Evolutionary conservation across 1,140 invertebrate species (phyloP).

Genomic region (Chymomyza costata): DNA sequence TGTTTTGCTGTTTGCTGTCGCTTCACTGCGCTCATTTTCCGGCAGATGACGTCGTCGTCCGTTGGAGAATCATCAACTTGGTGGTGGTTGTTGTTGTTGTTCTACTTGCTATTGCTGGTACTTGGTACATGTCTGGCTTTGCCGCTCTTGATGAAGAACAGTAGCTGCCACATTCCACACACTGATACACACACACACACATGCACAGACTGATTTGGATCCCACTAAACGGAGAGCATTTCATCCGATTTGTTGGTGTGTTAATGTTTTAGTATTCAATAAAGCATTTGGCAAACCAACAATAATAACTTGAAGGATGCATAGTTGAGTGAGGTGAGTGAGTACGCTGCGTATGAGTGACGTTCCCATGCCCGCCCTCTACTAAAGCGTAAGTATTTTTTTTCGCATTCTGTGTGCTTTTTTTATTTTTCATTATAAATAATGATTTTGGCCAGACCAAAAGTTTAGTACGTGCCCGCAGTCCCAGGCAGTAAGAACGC

Average conservation of each 20-base stretch:
- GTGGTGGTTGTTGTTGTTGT: background rate
- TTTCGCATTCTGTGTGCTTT: no score
- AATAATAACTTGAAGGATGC: conserved; percentile 61
- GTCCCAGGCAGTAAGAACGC: conserved; percentile 58
- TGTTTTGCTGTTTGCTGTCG: no score
- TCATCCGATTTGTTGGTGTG: background rate
- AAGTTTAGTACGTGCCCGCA: conserved; percentile 63
- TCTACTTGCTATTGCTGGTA: no score
- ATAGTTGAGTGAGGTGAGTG: conserved; percentile 15
- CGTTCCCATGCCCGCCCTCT: no score
- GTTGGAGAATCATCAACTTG: no score
- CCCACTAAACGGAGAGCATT: background rate
- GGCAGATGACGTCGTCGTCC: background rate
- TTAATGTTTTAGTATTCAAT: conserved; percentile 49
- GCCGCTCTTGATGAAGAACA: conserved; percentile 21
- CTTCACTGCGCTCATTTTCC: no score
- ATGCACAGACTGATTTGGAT: conserved; percentile 1
- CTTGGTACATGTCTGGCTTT: no score
- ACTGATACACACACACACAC: conserved; percentile 26
- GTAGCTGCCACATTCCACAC: conserved; percentile 56
- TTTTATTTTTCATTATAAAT: conserved; percentile 62
- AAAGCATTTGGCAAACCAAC: conserved; percentile 61
- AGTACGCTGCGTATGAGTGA: conserved; percentile 38
- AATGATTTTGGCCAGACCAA: conserved; percentile 69
- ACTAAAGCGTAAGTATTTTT: no score